Percentiles rank a stretch among this genome's conserved stretches.
Conservation (phyloP, 2,113 vertebrate species). For the Saimiri boliviensis region DNA sequence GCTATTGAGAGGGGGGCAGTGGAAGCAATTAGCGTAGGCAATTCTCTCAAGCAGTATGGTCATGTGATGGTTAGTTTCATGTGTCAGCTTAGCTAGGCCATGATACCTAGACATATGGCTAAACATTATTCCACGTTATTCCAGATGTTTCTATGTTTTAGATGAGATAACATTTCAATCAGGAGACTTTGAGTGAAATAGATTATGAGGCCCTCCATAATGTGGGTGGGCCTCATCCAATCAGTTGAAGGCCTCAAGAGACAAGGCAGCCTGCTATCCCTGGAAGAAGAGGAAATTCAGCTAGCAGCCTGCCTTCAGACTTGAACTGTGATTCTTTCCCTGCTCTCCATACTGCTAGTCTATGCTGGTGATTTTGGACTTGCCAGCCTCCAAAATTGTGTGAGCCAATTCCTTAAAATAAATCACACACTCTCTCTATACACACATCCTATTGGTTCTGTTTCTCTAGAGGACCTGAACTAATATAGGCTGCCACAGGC, state of each 20-base stretch:
- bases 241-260: background rate
- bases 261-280: background rate
- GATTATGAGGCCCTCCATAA: no score
- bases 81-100: background rate
- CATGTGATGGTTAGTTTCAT: background rate
- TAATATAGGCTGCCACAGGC: background rate
- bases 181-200: background rate
- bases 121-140: background rate
- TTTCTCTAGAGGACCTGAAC: background rate
- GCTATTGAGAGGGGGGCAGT: background rate
- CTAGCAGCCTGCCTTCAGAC: background rate
- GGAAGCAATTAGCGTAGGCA: background rate
- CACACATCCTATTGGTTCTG: background rate
- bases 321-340: background rate
- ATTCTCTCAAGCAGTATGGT: background rate
- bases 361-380: background rate
- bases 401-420: background rate
- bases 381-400: background rate
- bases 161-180: background rate
- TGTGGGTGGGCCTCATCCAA: background rate
- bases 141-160: background rate
- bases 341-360: background rate
- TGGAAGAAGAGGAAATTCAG: background rate
- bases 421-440: background rate
- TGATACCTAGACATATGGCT: background rate